A percentile compares a stretch with the other conserved stretches of the same genome.
Evolutionary conservation across 2,888 invertebrate genomes (phyloP).

Genomic region (Chymomyza fuscimana): DNA sequence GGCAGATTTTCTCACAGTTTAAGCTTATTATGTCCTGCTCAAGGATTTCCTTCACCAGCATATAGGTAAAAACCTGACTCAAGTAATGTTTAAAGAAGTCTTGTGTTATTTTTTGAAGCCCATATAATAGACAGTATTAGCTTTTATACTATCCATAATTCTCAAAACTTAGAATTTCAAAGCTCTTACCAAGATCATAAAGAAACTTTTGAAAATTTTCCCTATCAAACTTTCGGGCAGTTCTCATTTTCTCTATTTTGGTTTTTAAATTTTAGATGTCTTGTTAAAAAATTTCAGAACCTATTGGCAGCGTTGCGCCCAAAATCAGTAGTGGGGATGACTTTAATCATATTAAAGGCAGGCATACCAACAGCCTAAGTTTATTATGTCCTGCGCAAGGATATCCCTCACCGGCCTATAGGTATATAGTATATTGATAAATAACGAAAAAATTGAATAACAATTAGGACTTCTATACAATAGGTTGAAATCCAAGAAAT

Average conservation of each 20-base stretch:
- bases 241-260: neutral
- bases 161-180: no score
- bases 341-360: constrained; percentile 64
- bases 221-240: neutral
- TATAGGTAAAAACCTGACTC: constrained; percentile 80
- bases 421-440: constrained; percentile 78
- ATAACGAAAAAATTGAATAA: no score
- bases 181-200: no score
- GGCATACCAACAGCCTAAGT: constrained; percentile 81
- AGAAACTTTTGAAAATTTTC: neutral
- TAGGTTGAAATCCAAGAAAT: no score
- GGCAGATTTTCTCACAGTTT: constrained; percentile 77
- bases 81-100: neutral
- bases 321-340: constrained; percentile 83
- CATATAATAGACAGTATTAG: no score
- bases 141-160: no score
- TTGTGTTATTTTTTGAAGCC: neutral
- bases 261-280: neutral
- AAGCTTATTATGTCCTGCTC: constrained; percentile 86
- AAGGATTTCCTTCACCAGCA: constrained; percentile 84
- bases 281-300: constrained; percentile 72
- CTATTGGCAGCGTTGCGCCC: constrained; percentile 80
- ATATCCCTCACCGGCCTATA: constrained; percentile 86
- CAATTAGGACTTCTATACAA: no score
- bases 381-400: constrained; percentile 88